Conservation (phyloP, 2,113 vertebrate species). For the Myanophis thanlyinensis region DNA sequence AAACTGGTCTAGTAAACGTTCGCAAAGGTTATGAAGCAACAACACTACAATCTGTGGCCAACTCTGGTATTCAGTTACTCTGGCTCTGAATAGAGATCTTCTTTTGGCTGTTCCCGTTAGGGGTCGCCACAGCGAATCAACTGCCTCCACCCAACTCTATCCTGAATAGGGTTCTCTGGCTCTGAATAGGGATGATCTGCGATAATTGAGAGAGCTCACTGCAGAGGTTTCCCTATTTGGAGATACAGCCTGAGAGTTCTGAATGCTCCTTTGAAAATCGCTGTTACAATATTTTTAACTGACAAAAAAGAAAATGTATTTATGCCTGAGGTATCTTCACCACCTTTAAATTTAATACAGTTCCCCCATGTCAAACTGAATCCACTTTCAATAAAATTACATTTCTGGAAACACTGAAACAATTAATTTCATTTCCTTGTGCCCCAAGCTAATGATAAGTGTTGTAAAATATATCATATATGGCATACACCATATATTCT, state of each 20-base stretch:
- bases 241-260: neutral
- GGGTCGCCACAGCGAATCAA: too few species aligned
- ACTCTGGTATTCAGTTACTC: neutral
- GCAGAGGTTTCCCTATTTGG: neutral
- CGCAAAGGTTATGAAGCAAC: neutral
- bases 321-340: neutral
- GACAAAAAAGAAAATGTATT: neutral
- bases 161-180: too few species aligned
- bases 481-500: neutral
- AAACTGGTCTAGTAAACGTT: neutral
- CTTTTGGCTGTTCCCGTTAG: too few species aligned
- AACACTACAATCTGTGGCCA: neutral
- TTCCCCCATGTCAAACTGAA: neutral
- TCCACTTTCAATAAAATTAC: neutral
- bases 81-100: neutral
- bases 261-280: neutral
- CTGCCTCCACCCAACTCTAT: too few species aligned
- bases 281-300: neutral
- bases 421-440: neutral
- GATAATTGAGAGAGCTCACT: neutral
- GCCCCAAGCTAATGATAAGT: neutral
- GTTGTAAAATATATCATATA: neutral
- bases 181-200: neutral
- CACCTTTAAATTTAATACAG: neutral
- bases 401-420: neutral